Evolutionary conservation across 1,140 invertebrate species (phyloP), one percentile per base, ranked within the genome.

Genomic region (Philopotamus ludificatus): DNA sequence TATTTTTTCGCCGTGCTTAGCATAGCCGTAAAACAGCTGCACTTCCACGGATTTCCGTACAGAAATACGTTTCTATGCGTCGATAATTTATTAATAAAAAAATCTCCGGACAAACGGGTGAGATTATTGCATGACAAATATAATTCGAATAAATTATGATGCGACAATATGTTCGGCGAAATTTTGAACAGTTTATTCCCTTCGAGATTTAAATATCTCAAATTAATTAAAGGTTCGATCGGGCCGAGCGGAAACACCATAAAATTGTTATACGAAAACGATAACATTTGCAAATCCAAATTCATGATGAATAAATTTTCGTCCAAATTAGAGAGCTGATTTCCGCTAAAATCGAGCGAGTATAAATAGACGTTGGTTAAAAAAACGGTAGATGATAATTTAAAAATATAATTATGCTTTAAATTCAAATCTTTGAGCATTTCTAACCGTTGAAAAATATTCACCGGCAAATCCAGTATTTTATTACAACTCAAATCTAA

Each of bases 41-140:
- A 61, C 16, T 47, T 47, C 59, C 59, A 61, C 21, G 59, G 59
- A 26, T 61, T 61, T n/a, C 41, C 59, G 15, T 61, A 20, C 15
- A 50, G 3, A n/a, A 23, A 23, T 21, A 47, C 2, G 15, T 49
- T 61, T 26, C 21, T 16, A 50, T 9, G 15, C 8, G 9, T 12
- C 8, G 20, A 9, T 3, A 18, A 16, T 9, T 23, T n/a, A 10
- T 2, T 25, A 21, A 23, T 26, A 25, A 61, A 49, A 20, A 49
- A 49, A 23, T 22, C 42, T n/a, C 15, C 21, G 3, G 2, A 3
- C 4, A 61, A n/a, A 3, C 2, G 8, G 15, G 20, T 49, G 7
- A 61, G 12, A 22, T 25, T 47, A 39, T 61, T 61, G 25, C 59
- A 61, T n/a, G n/a, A 21, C 3, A 61, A 9, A 2, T 18, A 26